phyloP scores from a whole-genome alignment of 2,888 invertebrate genomes.

The Acheta domesticus region DNA sequence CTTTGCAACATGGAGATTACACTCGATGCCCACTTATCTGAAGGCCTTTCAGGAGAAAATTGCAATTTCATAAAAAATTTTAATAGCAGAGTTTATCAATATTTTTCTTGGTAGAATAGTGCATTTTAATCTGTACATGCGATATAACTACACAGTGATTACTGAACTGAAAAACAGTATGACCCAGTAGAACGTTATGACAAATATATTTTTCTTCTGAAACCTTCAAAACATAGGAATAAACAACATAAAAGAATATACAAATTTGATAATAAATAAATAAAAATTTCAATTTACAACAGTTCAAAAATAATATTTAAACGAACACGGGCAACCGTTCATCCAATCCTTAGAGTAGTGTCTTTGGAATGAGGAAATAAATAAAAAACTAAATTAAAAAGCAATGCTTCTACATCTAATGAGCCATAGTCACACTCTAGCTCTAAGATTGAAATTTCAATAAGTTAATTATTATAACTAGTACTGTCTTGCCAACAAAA shows the following conservation, averaged over 20 bases:
- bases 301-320: background rate
- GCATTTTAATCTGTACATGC: background rate
- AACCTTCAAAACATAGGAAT: background rate
- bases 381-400: constrained; percentile 11
- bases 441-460: constrained; percentile 10
- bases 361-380: constrained; percentile 18
- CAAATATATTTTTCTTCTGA: constrained; percentile 5
- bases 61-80: background rate
- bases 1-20: background rate
- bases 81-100: constrained; percentile 8
- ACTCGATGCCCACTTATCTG: background rate
- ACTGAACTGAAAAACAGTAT: background rate
- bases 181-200: background rate
- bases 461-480: constrained; percentile 11
- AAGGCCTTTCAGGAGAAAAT: constrained; percentile 11
- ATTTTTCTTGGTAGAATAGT: background rate
- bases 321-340: background rate
- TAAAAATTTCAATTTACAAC: background rate
- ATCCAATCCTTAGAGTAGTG: constrained; percentile 8
- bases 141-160: background rate
- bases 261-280: background rate
- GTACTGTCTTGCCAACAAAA: background rate
- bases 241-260: constrained; percentile 12
- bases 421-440: constrained; percentile 18
- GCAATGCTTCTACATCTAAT: constrained; percentile 2